Evolutionary conservation across 1,140 invertebrate species (phyloP), one percentile per base, ranked within the genome.

Genomic region (Amphibalanus amphitrite): DNA sequence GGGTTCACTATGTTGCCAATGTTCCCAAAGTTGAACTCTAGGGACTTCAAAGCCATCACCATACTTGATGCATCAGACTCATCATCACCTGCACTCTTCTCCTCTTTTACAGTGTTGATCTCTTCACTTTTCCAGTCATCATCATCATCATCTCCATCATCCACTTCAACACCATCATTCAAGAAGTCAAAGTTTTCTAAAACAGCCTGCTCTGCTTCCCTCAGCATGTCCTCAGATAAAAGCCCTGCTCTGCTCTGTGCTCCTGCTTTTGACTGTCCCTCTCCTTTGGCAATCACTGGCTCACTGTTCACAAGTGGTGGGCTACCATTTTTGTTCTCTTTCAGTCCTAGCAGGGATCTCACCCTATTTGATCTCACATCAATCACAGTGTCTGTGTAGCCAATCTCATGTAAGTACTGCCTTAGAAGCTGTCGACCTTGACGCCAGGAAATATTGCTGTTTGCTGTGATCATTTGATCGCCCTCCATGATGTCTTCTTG

Each of bases 341-440:
- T 91, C 70, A 95, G 81, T 15, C 94, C 94, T 70, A 98, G 84
- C 72, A 98, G 83, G 67, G 92, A 91, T 72, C 95, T 86, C 28
- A 98, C 95, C 79, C 95, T 85, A 79, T 96, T 97, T 73, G 95
- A 97, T 78, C 97, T 87, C 69, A 98, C 93, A 85, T 99, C 95
- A 78, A 99, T 93, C 76, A 99, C 98, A 77, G 95, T 95, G 81
- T 99, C 97, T 76, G 95, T 96, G 81, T 98, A 99, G 29, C 97
- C 97, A 80, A 99, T 98, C 86, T 99, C 97, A 86, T 97, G 90
- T 79, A 92, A 83, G 83, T 82, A 92, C 90, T 97, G 93, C 82
- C 94, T 87, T 75, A 97, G 85, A 78, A 97, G 85, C 82, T 97
- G 93, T 74, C 94, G 85, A 38, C 94, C 93, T 82, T 97, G 93